phyloP scores from a whole-genome alignment of 2,888 invertebrate genomes.

The Synergus japonicus region DNA sequence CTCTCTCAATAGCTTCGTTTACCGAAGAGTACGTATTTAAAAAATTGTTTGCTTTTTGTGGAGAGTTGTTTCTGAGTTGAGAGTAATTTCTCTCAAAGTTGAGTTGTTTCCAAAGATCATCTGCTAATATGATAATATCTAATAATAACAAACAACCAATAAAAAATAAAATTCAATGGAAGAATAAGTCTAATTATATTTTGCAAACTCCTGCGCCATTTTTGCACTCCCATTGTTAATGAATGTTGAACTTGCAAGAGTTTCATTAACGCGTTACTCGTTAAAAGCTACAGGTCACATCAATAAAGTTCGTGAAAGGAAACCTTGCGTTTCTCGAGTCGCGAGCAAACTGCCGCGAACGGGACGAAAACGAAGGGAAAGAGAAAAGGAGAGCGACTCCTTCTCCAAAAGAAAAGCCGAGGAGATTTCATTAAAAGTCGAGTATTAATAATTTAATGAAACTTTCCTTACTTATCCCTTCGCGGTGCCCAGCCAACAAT shows the following conservation, averaged over 20 bases:
- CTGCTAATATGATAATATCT: too few species aligned
- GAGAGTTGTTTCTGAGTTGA: too few species aligned
- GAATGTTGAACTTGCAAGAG: background rate
- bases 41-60: too few species aligned
- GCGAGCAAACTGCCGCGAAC: conserved; percentile 42
- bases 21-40: too few species aligned
- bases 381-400: background rate
- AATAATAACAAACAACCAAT: too few species aligned
- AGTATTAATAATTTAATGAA: conserved; percentile 70
- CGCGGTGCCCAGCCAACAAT: conserved; percentile 59
- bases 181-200: background rate
- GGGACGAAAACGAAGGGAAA: background rate
- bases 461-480: conserved; percentile 58
- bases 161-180: background rate
- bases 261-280: background rate
- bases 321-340: conserved; percentile 49
- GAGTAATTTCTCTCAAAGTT: too few species aligned
- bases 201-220: background rate
- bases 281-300: conserved; percentile 38
- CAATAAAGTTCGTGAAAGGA: conserved; percentile 52
- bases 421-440: conserved; percentile 69
- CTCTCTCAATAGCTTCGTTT: background rate
- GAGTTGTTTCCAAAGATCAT: too few species aligned
- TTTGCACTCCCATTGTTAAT: background rate
- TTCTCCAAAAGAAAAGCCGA: conserved; percentile 58